Evolutionary conservation across 2,888 invertebrate species (phyloP), one percentile per base, ranked within the genome.

Genomic region (Dascillus cervinus): DNA sequence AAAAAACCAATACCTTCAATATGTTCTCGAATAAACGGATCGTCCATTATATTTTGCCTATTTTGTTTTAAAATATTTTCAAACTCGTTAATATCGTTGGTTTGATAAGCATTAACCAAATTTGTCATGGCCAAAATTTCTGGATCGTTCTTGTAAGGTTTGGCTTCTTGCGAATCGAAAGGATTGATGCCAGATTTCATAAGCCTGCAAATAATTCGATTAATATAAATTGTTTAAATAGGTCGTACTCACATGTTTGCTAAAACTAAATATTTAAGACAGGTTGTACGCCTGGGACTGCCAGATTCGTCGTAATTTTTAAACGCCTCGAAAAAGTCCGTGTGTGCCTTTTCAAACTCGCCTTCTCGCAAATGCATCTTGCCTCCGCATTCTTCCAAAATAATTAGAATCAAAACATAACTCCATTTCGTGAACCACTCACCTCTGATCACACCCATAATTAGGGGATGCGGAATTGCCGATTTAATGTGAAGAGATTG

Each of bases 111-210:
- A 61, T 79, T 86, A 33, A 98, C 97, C 52, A 98, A 73, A 69
- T 97, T 95, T 3, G 97, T 98, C 96, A 99, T 97, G 9, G 97
- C 97, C 47, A 97, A 72, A 52, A 98, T 97, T 69, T 98, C 97
- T 0, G 96, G 94, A 69, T 98, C 97, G 63, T 97, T 97, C 69
- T 96, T 97, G 63, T 98, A 98, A 0, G 98, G 97, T 61, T 98
- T 98, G 0, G 97, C 97, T 70, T 98, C 98, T 71, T 98, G 97
- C 0, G 96, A 96, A 67, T 98, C 98, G 65, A 98, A 98, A 1
- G 98, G 98, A 69, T 98, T 98, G 45, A 98, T 98, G 19, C 94
- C 96, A 3, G 96, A 97, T 63, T 97, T 96, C 95, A 97, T 98
- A 44, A 97, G 71, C 89, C 88, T 89, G 52, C 27, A 53, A 52